Base-by-base conservation (phyloP, 1,140 invertebrate genomes). In the Dendrolimus kikuchii region DNA sequence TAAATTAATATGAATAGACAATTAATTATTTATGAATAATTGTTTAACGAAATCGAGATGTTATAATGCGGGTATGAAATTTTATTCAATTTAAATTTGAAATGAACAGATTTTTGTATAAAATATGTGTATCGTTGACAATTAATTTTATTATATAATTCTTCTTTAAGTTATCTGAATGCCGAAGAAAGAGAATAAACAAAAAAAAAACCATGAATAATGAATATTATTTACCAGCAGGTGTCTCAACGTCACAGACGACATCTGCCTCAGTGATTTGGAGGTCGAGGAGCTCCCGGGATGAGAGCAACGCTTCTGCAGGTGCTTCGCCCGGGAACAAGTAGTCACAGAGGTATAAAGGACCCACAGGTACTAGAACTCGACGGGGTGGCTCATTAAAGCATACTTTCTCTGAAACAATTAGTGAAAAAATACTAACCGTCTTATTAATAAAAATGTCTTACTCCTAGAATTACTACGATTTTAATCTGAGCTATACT, bases 311-410 rank as follows among this genome's bases (percentile, higher is more conserved):
- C 5, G 93, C 92, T 75, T 96, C 94, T 46, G 91, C 89, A 0
- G 92, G 89, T 3, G 92, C 92, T 86, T 96, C 95, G 5, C 94
- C 94, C 53, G 94, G 94, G 72, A 95, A 96, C 43, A 95, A 80
- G 80, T 96, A 96, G 79, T 96, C 94, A 50, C 93, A 95, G 5
- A 96, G 88, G 23, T 91, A 91, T 23, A 96, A 76, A 57, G 90
- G 88, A 39, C 89, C 91, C 37, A 90, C 86, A 37, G 90, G 88
- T 5, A 94, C 91, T 51, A 95, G 87, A 4, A 95, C 93, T 64
- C 95, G 83, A 45, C 94, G 87, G 5, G 95, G 95, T 36, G 94
- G 93, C 75, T 95, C 94, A 71, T 95, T 88, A 64, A 88, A 88
- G 91, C 64, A 95, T 67, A 74, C 92, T 92, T 77, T 92, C 84